phyloP scores from a whole-genome alignment of 2,113 vertebrate genomes.

The Ammodytes marinus region DNA sequence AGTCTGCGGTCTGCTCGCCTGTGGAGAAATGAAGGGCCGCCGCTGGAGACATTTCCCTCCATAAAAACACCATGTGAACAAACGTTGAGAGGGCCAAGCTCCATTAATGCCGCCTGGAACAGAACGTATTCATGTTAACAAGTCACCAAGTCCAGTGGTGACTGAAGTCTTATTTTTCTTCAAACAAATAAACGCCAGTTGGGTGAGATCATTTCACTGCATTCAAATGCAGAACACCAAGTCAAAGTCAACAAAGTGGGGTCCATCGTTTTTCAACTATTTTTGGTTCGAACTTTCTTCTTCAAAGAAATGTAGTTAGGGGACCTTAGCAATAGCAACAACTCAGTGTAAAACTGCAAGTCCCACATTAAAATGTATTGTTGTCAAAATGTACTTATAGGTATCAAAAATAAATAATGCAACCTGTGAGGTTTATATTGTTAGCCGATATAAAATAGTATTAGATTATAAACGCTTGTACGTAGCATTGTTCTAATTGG shows the following conservation, averaged over 20 bases:
- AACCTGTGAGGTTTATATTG: no score
- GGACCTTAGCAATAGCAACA: no score
- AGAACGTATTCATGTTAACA: conserved; percentile 47
- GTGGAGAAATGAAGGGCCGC: conserved; percentile 81
- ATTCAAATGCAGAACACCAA: background rate
- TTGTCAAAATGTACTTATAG: no score
- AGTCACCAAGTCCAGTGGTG: conserved; percentile 48
- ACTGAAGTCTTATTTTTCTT: conserved; percentile 46
- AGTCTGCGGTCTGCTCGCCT: conserved; percentile 79
- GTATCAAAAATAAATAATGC: no score
- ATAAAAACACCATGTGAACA: conserved; percentile 77
- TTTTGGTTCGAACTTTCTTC: background rate
- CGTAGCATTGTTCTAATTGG: no score
- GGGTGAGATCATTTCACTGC: conserved; percentile 45
- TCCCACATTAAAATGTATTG: no score
- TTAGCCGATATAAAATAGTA: no score
- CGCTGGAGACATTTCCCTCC: conserved; percentile 79
- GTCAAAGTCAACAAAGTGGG: background rate
- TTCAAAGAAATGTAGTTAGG: background rate
- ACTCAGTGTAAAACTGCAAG: no score
- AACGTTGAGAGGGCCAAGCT: conserved; percentile 63
- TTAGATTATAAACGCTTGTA: no score
- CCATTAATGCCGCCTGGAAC: conserved; percentile 63
- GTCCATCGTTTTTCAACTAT: no score
- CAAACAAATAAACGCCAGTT: conserved; percentile 19